phyloP scores from a whole-genome alignment of 2,888 invertebrate species.

The Molanna angustata region DNA sequence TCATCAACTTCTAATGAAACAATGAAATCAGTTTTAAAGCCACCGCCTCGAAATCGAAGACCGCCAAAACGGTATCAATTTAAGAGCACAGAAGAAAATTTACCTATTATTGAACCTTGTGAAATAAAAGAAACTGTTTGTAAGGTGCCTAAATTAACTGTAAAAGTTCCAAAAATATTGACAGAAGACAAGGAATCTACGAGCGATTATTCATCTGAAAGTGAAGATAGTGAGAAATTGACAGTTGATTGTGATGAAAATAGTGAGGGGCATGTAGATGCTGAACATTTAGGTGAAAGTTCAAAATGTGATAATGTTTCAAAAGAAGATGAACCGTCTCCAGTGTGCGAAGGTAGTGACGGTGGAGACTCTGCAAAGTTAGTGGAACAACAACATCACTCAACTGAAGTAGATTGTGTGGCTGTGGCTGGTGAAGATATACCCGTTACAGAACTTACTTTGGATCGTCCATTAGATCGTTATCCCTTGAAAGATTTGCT shows the following conservation, averaged over 20 bases:
- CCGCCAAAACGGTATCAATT: constrained; percentile 50
- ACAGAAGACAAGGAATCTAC: constrained; percentile 54
- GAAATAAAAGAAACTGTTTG: constrained; percentile 44
- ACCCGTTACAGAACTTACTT: constrained; percentile 65
- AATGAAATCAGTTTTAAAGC: constrained; percentile 37
- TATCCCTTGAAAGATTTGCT: constrained; percentile 69
- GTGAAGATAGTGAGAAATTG: constrained; percentile 60
- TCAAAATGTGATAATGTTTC: constrained; percentile 29
- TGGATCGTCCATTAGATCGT: constrained; percentile 73
- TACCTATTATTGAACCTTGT: constrained; percentile 39
- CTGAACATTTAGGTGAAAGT: constrained; percentile 4
- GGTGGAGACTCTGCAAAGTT: constrained; percentile 39
- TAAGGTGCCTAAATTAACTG: constrained; percentile 67
- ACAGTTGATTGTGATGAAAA: constrained; percentile 56
- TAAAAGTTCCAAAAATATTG: constrained; percentile 63
- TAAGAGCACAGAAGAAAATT: constrained; percentile 13
- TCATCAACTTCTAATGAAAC: constrained; percentile 2
- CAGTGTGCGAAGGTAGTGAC: constrained; percentile 7
- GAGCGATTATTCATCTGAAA: constrained; percentile 55
- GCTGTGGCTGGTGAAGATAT: constrained; percentile 62
- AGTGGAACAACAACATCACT: constrained; percentile 39
- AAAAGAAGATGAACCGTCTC: constrained; percentile 37
- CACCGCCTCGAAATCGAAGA: constrained; percentile 45
- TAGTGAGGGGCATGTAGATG: not conserved
- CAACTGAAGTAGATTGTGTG: constrained; percentile 42